Conservation (phyloP, 2,797 vertebrate species). For the Lagorchestes hirsutus region DNA sequence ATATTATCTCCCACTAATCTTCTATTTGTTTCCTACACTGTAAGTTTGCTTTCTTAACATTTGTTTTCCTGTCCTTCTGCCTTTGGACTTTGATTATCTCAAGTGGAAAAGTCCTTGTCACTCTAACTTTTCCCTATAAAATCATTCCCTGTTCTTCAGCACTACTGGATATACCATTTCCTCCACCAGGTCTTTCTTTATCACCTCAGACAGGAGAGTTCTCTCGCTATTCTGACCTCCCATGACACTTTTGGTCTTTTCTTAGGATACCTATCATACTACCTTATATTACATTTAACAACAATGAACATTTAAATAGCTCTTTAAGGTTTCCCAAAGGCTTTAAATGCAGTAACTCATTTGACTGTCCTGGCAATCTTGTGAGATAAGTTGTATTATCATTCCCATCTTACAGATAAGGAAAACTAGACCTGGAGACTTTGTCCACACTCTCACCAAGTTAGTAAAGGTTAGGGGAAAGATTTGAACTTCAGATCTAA, state of each 20-base stretch:
- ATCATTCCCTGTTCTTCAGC: not conserved
- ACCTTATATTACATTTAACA: not conserved
- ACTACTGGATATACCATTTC: not conserved
- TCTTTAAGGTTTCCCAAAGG: not conserved
- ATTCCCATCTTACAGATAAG: not conserved
- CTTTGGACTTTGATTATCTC: not conserved
- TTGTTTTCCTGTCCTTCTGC: not conserved
- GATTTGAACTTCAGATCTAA: not conserved
- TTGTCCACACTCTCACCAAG: not conserved
- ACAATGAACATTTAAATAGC: not conserved
- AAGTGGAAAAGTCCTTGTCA: not conserved
- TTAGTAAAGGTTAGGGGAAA: not conserved
- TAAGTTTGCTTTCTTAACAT: not conserved
- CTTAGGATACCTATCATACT: not conserved
- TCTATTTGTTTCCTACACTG: not conserved
- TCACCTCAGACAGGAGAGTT: not conserved
- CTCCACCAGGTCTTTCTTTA: not conserved
- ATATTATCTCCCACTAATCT: not conserved
- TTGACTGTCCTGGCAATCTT: not conserved
- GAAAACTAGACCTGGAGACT: not conserved
- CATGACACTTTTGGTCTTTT: not conserved
- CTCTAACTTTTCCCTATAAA: not conserved
- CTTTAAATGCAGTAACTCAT: not conserved
- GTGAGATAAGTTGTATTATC: not conserved
- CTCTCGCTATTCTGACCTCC: not conserved